Percentiles rank a stretch among this genome's conserved stretches.
phyloP scores from a whole-genome alignment of 53 echinoderm and acorn worm species.

The Luidia sarsii region DNA sequence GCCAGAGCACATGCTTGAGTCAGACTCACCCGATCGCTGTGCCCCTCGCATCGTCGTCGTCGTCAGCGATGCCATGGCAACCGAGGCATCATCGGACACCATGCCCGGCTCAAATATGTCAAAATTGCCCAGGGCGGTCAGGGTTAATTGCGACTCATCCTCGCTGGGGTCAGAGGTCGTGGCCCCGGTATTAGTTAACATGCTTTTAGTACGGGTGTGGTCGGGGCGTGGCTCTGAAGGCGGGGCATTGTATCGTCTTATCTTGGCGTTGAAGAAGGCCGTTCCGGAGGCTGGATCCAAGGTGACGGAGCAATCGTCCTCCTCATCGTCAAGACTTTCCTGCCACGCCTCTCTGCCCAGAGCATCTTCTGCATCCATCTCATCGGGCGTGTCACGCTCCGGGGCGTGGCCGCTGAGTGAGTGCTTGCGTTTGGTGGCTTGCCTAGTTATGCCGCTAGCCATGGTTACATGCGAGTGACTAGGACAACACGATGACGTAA shows the following conservation, averaged over 20 bases:
- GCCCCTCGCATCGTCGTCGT: background rate
- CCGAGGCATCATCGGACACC: constrained; percentile 15
- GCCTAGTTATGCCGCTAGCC: constrained; percentile 31
- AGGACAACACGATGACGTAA: too few species aligned
- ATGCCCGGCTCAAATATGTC: constrained; percentile 35
- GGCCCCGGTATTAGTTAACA: constrained; percentile 22
- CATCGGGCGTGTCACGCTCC: too few species aligned
- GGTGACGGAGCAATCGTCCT: constrained; percentile 35
- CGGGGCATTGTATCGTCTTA: background rate
- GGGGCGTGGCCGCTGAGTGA: background rate
- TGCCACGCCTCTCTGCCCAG: too few species aligned
- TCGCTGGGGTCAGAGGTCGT: background rate
- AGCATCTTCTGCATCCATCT: too few species aligned
- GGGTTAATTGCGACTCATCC: background rate
- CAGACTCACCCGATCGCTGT: constrained; percentile 10
- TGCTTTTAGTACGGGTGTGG: background rate
- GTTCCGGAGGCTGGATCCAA: constrained; percentile 18
- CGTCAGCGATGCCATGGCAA: constrained; percentile 14
- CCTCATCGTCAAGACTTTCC: constrained; percentile 28
- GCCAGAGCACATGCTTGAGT: constrained; percentile 6
- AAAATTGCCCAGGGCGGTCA: constrained; percentile 8
- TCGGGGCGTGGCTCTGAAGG: too few species aligned
- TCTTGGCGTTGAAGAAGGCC: constrained; percentile 20
- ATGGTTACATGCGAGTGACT: constrained; percentile 35
- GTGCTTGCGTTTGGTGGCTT: constrained; percentile 49